A percentile compares a stretch with the other conserved stretches of the same genome.
These are phyloP conservation scores for Heliopora coerulea DNA, from an alignment of 92 coral and sea anemone species.

Conservation along the genomic window DNA sequence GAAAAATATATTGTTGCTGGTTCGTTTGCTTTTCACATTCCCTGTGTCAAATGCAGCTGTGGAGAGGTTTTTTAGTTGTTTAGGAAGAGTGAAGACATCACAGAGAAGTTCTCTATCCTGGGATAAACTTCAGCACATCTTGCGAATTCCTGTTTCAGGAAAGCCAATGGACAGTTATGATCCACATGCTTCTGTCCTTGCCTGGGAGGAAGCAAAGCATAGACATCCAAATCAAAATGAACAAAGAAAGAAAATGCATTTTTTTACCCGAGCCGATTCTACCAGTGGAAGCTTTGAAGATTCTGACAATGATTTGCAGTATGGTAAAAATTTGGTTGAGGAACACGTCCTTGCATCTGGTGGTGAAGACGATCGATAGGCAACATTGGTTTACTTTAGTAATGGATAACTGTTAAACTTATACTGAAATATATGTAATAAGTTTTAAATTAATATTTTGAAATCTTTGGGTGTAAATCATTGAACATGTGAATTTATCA, in stretches of 20 bases:
- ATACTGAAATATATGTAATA: too few relatives aligned
- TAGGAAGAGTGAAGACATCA: constrained; percentile 42
- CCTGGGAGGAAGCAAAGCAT: constrained; percentile 37
- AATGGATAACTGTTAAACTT: too few relatives aligned
- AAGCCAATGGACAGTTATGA: constrained; percentile 38
- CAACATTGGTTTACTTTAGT: too few relatives aligned
- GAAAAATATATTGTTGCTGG: not conserved
- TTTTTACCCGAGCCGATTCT: not conserved
- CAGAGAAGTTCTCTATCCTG: constrained; percentile 40
- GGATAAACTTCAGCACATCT: constrained; percentile 40
- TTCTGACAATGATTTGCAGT: not conserved
- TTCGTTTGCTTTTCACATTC: constrained; percentile 45
- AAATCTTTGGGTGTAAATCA: too few relatives aligned
- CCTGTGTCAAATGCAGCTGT: constrained; percentile 47
- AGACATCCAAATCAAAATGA: constrained; percentile 40
- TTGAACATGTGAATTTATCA: too few relatives aligned
- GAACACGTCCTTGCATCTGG: not conserved
- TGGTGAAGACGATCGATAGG: not conserved
- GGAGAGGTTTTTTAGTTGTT: constrained; percentile 43
- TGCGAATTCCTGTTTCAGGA: constrained; percentile 42
- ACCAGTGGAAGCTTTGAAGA: not conserved
- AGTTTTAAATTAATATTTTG: too few relatives aligned
- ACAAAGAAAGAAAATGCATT: not conserved
- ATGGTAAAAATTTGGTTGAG: not conserved
- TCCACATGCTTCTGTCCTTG: constrained; percentile 33